Conservation (phyloP, 2,113 vertebrate species). For the Propithecus coquereli region DNA sequence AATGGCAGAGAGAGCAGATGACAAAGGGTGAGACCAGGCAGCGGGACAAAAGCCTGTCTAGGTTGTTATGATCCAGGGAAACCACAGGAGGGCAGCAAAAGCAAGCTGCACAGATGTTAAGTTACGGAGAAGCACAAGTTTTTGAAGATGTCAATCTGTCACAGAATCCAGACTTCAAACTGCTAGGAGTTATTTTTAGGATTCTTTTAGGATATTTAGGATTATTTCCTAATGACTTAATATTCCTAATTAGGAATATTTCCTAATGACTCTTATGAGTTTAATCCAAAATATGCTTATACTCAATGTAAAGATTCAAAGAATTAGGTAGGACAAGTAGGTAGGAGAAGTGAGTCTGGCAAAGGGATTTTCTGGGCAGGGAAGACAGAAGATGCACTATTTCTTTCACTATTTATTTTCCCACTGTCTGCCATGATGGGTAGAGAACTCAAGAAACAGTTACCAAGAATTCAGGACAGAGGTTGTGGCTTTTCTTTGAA, state of each 20-base stretch:
- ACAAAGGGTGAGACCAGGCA: neutral
- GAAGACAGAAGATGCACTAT: neutral
- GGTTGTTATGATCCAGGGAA: neutral
- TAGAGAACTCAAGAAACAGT: neutral
- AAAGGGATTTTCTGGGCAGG: neutral
- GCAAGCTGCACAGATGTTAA: neutral
- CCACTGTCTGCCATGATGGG: neutral
- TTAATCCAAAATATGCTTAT: neutral
- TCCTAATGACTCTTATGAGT: neutral
- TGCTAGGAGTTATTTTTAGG: neutral
- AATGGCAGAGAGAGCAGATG: neutral
- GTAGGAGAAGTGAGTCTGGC: neutral
- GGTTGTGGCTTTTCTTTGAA: neutral
- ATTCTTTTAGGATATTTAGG: too few relatives aligned
- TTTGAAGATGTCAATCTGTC: neutral
- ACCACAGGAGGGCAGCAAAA: constrained; percentile 48
- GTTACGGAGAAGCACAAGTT: neutral
- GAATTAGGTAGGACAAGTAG: neutral
- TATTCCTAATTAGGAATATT: too few relatives aligned
- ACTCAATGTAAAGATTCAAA: constrained; percentile 11
- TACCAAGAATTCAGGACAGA: neutral
- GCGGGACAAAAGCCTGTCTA: neutral
- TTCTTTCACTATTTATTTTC: neutral
- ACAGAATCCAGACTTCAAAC: neutral
- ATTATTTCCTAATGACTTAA: constrained; percentile 24